These are phyloP conservation scores for Halocynthia aurantium DNA, from an alignment of 23 tunicate species.

Conservation along the genomic window DNA sequence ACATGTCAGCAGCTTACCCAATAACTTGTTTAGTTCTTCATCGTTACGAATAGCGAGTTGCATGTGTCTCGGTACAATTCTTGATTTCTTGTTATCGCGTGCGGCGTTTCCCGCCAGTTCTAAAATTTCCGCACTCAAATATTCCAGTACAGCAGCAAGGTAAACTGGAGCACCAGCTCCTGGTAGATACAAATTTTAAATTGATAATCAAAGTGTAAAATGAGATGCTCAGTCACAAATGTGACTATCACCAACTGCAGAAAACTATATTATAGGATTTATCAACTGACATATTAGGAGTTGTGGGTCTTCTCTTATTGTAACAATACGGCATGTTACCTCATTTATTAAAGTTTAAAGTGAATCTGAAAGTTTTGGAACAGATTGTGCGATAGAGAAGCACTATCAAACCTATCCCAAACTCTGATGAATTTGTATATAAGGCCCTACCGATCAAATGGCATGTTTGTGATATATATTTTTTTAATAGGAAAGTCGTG, in stretches of 20 bases:
- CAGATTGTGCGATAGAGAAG: too few relatives aligned
- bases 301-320: too few relatives aligned
- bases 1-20: constrained; percentile 15
- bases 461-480: too few relatives aligned
- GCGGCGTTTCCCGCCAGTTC: constrained; percentile 95
- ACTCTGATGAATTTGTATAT: too few relatives aligned
- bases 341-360: too few relatives aligned
- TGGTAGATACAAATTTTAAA: neutral
- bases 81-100: constrained; percentile 68
- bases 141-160: constrained; percentile 81
- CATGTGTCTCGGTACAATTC: constrained; percentile 85
- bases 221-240: neutral
- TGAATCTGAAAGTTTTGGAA: too few relatives aligned
- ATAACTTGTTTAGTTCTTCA: constrained; percentile 74
- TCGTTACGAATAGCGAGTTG: constrained; percentile 87
- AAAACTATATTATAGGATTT: too few relatives aligned
- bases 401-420: too few relatives aligned
- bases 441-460: too few relatives aligned
- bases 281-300: too few relatives aligned
- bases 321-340: neutral
- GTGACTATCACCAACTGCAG: neutral
- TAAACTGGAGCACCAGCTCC: constrained; percentile 97
- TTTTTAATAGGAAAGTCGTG: too few relatives aligned
- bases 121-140: constrained; percentile 83
- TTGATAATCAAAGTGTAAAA: neutral